Evolutionary conservation across 2,888 invertebrate genomes (phyloP).

Genomic region (Lepidochitona cinerea): DNA sequence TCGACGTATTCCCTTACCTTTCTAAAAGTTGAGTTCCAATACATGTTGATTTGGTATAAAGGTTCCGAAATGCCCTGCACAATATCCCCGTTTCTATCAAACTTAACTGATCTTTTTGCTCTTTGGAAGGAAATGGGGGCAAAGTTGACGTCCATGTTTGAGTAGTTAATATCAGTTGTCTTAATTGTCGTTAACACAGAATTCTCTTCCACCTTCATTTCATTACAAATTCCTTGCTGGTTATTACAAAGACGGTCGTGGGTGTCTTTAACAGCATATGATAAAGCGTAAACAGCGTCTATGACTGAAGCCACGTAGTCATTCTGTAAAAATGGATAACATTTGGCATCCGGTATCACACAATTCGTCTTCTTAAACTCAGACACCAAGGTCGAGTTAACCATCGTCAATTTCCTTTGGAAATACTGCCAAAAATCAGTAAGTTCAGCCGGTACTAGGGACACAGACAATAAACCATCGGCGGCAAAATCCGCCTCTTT

Average conservation of each 20-base stretch:
- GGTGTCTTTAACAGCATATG: conserved; percentile 38
- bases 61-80: conserved; percentile 8
- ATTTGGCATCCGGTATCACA: neutral
- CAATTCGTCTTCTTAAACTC: too few relatives aligned
- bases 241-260: neutral
- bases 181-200: conserved; percentile 20
- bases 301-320: conserved; percentile 37
- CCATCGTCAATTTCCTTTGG: neutral
- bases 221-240: neutral
- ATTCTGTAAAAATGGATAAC: conserved; percentile 13
- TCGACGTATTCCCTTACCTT: neutral
- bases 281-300: conserved; percentile 52
- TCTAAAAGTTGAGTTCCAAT: neutral
- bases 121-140: conserved; percentile 34
- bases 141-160: conserved; percentile 21
- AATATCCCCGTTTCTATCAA: conserved; percentile 38
- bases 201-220: neutral
- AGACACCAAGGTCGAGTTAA: neutral
- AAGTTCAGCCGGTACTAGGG: neutral
- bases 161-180: conserved; percentile 34
- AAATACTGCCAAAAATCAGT: neutral
- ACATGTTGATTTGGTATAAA: conserved; percentile 12
- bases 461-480: neutral
- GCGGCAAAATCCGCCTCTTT: neutral
- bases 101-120: conserved; percentile 26